Conservation (phyloP, 1,140 invertebrate species). For the Eupeodes corollae region DNA sequence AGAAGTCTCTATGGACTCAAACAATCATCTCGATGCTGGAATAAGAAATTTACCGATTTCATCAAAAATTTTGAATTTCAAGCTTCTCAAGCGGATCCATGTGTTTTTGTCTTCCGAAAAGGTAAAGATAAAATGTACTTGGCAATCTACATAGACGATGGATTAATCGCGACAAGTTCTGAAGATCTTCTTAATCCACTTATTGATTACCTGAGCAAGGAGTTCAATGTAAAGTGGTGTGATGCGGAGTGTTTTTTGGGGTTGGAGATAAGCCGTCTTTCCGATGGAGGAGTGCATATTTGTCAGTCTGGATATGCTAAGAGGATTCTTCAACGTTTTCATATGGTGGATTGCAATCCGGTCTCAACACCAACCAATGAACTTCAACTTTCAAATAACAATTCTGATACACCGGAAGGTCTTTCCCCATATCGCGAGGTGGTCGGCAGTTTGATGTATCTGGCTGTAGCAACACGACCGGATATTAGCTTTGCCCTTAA, state of each 20-base stretch:
- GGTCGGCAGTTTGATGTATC: constrained; percentile 32
- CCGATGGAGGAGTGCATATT: constrained; percentile 13
- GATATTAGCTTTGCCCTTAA: constrained; percentile 31
- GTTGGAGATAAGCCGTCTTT: constrained; percentile 15
- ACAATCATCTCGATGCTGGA: constrained; percentile 19
- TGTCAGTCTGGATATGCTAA: constrained; percentile 24
- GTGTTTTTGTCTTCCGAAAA: constrained; percentile 19
- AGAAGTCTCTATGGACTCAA: constrained; percentile 20
- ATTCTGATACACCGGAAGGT: neutral
- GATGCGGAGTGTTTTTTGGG: constrained; percentile 17
- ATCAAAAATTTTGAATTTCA: constrained; percentile 24
- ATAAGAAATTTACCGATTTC: constrained; percentile 16
- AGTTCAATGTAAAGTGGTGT: constrained; percentile 21
- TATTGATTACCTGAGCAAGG: constrained; percentile 11
- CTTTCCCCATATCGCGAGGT: constrained; percentile 19
- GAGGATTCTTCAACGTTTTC: constrained; percentile 26
- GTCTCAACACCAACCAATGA: constrained; percentile 22
- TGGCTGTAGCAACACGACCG: constrained; percentile 29
- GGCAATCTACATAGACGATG: constrained; percentile 36
- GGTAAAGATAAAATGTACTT: constrained; percentile 17
- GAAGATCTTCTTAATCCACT: constrained; percentile 11
- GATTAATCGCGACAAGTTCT: constrained; percentile 21
- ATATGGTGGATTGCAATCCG: constrained; percentile 27
- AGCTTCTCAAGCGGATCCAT: constrained; percentile 23
- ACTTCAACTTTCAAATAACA: constrained; percentile 1